Conservation (phyloP, 2,888 invertebrate genomes). For the Hedya salicella region DNA sequence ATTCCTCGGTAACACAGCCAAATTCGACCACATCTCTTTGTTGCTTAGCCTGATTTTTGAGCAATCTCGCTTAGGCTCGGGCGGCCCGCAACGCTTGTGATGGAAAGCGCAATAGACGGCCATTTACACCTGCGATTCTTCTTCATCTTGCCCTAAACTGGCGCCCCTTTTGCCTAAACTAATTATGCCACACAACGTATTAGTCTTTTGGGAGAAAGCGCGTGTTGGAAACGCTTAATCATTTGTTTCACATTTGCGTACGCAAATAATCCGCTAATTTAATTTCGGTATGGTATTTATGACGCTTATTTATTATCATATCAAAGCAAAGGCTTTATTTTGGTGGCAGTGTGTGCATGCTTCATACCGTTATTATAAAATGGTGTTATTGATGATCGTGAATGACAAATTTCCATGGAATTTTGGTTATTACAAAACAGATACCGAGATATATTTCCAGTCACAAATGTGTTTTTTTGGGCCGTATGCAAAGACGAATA, state of each 20-base stretch:
- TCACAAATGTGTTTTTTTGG: not conserved
- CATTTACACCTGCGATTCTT: slow-evolving; percentile 83
- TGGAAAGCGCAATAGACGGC: slow-evolving; percentile 78
- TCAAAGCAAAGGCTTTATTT: slow-evolving; percentile 79
- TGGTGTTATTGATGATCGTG: slow-evolving; percentile 69
- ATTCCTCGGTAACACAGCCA: slow-evolving; percentile 57
- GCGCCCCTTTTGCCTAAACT: slow-evolving; percentile 79
- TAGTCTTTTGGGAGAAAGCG: slow-evolving; percentile 82
- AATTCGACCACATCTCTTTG: slow-evolving; percentile 66
- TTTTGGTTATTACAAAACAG: not conserved
- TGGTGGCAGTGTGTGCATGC: slow-evolving; percentile 73
- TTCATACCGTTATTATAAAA: slow-evolving; percentile 76
- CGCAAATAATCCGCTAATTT: slow-evolving; percentile 82
- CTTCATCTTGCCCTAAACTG: slow-evolving; percentile 82
- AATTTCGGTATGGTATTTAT: slow-evolving; percentile 80
- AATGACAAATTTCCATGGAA: slow-evolving; percentile 56
- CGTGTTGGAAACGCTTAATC: slow-evolving; percentile 82
- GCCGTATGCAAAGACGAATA: slow-evolving; percentile 17
- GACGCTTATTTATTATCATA: slow-evolving; percentile 82
- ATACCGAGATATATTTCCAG: not conserved
- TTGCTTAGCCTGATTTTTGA: slow-evolving; percentile 63
- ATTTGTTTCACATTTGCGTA: slow-evolving; percentile 82
- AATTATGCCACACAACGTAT: slow-evolving; percentile 82
- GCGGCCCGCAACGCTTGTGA: slow-evolving; percentile 62
- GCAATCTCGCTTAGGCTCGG: slow-evolving; percentile 43